Evolutionary conservation across 2,888 invertebrate species (phyloP).

Genomic region (Oscheius sp.): DNA sequence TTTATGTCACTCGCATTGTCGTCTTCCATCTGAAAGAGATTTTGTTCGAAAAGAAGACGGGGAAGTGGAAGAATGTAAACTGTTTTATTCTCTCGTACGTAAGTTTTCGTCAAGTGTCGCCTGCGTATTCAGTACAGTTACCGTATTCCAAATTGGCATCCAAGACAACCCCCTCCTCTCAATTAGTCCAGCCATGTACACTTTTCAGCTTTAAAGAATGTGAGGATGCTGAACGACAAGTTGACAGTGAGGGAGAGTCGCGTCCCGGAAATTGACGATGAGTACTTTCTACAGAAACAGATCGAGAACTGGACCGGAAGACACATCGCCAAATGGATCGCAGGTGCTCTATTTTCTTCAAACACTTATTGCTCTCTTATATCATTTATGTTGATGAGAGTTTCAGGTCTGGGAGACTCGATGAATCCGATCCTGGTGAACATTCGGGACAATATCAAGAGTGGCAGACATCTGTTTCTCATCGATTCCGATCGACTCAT

Average conservation of each 20-base stretch:
- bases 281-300: constrained; percentile 37
- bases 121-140: too few species aligned
- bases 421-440: constrained; percentile 53
- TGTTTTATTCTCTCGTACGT: too few species aligned
- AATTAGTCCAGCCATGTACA: too few species aligned
- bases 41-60: not conserved
- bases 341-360: constrained; percentile 40
- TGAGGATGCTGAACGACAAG: constrained; percentile 20
- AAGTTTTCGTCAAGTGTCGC: too few species aligned
- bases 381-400: not conserved
- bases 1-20: constrained; percentile 72
- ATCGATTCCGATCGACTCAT: constrained; percentile 89
- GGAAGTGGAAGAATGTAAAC: not conserved
- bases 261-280: constrained; percentile 20
- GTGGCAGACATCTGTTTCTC: constrained; percentile 84
- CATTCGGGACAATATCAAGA: constrained; percentile 50
- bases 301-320: constrained; percentile 55
- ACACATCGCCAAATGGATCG: constrained; percentile 59
- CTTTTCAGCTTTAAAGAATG: not conserved
- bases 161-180: too few species aligned
- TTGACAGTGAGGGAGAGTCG: constrained; percentile 23
- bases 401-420: constrained; percentile 53
- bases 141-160: too few species aligned
- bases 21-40: constrained; percentile 65
- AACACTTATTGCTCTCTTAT: not conserved